A percentile compares a stretch with the other conserved stretches of the same genome.
Evolutionary conservation across 2,113 vertebrate genomes (phyloP).

Genomic region (Dasypus novemcinctus): DNA sequence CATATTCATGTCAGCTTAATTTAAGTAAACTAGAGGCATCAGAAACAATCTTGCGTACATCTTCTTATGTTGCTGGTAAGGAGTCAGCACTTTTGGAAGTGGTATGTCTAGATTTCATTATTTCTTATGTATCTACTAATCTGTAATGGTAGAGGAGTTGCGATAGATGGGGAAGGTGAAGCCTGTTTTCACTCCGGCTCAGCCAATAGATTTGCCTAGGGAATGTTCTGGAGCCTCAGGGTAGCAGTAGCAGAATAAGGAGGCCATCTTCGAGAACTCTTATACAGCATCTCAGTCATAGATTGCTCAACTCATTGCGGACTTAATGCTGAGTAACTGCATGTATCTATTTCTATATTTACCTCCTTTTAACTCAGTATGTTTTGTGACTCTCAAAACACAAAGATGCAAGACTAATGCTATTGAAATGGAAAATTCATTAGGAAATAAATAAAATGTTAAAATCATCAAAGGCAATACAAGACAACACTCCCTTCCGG

Average conservation of each 20-base stretch:
- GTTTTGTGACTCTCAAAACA: constrained; percentile 1
- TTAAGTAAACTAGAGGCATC: constrained; percentile 31
- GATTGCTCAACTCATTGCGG: not conserved
- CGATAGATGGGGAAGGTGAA: not conserved
- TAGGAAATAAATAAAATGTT: not conserved
- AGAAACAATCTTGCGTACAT: not conserved
- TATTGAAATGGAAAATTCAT: not conserved
- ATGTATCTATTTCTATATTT: not conserved
- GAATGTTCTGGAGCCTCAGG: not conserved
- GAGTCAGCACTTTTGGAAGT: not conserved
- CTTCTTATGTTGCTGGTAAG: not conserved
- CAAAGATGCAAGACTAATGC: not conserved
- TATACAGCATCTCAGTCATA: not conserved
- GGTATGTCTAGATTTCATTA: not conserved
- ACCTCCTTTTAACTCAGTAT: not conserved
- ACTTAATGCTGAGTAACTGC: not conserved
- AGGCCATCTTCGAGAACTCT: not conserved
- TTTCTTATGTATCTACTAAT: not conserved
- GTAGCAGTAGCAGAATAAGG: not conserved
- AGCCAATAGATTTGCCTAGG: not conserved
- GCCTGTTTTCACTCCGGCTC: not conserved
- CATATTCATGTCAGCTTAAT: not conserved
- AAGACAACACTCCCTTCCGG: not conserved
- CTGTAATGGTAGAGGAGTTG: not conserved
- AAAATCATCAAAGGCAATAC: not conserved